Evolutionary conservation across 1,140 invertebrate species (phyloP), one percentile per base, ranked within the genome.

Genomic region (Oreohelix idahoensis): DNA sequence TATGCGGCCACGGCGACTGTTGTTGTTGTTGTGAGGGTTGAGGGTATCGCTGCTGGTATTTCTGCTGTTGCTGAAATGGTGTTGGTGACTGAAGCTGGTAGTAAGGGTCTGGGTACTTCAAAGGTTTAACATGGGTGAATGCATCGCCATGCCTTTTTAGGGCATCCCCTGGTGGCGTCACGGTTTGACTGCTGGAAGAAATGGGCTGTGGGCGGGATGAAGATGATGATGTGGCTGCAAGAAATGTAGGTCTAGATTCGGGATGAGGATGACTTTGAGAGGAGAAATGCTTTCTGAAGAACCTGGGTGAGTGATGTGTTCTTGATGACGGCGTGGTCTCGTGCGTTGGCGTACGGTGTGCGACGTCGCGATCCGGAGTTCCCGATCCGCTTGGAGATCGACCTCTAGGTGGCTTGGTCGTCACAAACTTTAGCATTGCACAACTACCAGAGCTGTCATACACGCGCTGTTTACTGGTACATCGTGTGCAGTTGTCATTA

Each of bases 351-450:
- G 38, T 42, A 5, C 35, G 77, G 11, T 42, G 29, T 0, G 23
- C 4, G 32, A 66, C 29, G 20, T 79, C 77, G 20, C 77, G 53
- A 53, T 79, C 77, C 1, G 77, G 53, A 10, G 77, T 79, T 36
- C 53, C 53, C 17, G 77, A 66, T 36, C 79, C 69, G 79, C 79
- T 81, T 58, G 66, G 17, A 26, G 76, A 85, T 45, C 76, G 73
- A 66, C 66, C 79, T 79, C 84, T 51, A 23, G 79, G 79, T 75
- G 79, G 81, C 53, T 85, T 82, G 32, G 81, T 79, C 35, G 70
- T 58, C 38, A 82, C 81, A 66, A 85, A 85, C 75, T 81, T 85
- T 35, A 85, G 84, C 79, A 85, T 83, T 74, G 75, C 81, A 70
- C 36, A 0, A 17, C 26, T 35, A 17, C 36, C 63, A 81, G 1